Conservation (phyloP, 2,797 vertebrate genomes). For the Oryzias sinensis region DNA sequence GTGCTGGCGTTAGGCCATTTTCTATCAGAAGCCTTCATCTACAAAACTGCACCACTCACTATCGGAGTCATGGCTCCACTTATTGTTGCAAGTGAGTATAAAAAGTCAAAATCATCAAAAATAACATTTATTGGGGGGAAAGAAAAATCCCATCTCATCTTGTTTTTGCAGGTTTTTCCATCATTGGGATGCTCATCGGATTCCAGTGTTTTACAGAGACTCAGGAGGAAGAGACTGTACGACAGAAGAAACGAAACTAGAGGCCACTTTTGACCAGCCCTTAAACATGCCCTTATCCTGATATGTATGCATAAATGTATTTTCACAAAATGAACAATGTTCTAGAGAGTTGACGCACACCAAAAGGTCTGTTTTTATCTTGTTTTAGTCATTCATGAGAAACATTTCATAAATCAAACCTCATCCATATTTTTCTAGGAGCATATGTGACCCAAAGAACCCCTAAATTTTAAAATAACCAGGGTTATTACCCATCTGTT, state of each 20-base stretch:
- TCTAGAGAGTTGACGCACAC: too few species aligned
- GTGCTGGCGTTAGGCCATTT: conserved; percentile 92
- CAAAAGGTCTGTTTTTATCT: too few species aligned
- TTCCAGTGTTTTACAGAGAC: conserved; percentile 83
- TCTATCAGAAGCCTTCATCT: conserved; percentile 90
- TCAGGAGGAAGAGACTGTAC: conserved; percentile 73
- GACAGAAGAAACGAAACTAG: conserved; percentile 90
- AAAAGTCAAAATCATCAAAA: too few species aligned
- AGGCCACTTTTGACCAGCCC: background rate
- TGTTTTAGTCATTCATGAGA: too few species aligned
- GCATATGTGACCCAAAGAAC: too few species aligned
- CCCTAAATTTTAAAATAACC: too few species aligned
- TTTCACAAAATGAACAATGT: too few species aligned
- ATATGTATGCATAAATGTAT: too few species aligned
- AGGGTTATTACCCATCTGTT: too few species aligned
- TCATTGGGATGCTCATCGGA: conserved; percentile 92
- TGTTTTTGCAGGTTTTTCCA: conserved; percentile 84
- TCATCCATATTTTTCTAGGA: too few species aligned
- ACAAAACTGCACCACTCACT: conserved; percentile 89
- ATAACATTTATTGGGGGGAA: background rate
- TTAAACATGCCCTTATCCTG: too few species aligned
- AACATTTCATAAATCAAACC: too few species aligned
- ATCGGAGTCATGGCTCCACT: conserved; percentile 94
- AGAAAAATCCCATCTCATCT: background rate
- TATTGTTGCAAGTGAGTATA: conserved; percentile 85